These are phyloP conservation scores for Synergus umbraculus DNA, from an alignment of 2,888 invertebrate species.

Conservation along the genomic window DNA sequence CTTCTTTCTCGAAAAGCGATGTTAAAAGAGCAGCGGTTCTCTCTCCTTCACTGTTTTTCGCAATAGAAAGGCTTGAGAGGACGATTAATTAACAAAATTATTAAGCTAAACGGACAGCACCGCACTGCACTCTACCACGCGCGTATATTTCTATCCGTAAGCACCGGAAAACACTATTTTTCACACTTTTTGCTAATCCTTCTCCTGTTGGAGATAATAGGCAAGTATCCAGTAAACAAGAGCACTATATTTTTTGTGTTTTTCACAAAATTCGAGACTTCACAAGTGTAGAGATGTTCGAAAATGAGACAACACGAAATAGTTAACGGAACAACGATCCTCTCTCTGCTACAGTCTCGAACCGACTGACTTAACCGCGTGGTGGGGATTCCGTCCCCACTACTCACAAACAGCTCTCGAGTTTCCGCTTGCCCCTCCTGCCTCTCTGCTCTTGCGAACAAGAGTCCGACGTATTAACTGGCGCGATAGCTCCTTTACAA, in stretches of 20 bases:
- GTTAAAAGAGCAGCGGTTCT: conserved; percentile 58
- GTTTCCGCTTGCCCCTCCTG: conserved; percentile 46
- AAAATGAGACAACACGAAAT: neutral
- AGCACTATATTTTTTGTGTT: neutral
- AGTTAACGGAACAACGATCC: conserved; percentile 53
- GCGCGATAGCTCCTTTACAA: conserved; percentile 77
- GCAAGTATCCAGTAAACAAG: neutral
- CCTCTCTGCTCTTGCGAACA: conserved; percentile 52
- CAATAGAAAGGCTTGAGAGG: conserved; percentile 6
- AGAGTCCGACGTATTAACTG: conserved; percentile 73
- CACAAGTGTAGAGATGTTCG: neutral
- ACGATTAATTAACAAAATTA: conserved; percentile 10
- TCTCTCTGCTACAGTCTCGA: conserved; percentile 66
- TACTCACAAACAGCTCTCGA: conserved; percentile 45
- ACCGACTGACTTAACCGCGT: conserved; percentile 70
- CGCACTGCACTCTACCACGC: conserved; percentile 38
- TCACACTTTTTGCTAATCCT: conserved; percentile 24
- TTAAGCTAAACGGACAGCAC: conserved; percentile 29
- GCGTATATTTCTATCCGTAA: neutral
- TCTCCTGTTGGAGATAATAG: conserved; percentile 5
- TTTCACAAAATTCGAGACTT: neutral
- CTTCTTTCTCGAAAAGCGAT: conserved; percentile 42
- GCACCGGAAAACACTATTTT: neutral
- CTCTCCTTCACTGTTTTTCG: conserved; percentile 37
- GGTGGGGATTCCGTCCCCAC: conserved; percentile 69